Conservation (phyloP, 1,140 invertebrate genomes). For the Meloidogyne floridensis region DNA sequence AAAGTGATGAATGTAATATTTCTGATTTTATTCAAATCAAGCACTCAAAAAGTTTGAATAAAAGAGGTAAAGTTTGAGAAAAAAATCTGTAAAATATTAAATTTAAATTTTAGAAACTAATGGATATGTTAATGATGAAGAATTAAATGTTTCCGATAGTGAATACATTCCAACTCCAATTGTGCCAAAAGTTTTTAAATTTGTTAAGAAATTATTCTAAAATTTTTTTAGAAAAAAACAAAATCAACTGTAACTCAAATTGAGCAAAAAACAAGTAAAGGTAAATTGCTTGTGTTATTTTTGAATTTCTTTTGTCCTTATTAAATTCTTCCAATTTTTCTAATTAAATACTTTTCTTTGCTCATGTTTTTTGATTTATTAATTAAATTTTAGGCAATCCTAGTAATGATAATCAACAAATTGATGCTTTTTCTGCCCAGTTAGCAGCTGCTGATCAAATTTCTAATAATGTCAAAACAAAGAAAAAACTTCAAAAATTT, state of each 20-base stretch:
- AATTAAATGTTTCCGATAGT: background rate
- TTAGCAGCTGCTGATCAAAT: conserved; percentile 17
- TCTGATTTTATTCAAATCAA: background rate
- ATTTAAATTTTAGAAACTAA: background rate
- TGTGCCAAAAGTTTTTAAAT: background rate
- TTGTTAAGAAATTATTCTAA: no score
- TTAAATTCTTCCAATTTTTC: no score
- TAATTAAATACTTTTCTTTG: background rate
- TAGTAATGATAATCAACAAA: conserved; percentile 1
- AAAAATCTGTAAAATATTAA: background rate
- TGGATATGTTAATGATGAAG: background rate
- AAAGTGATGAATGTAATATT: conserved; percentile 3
- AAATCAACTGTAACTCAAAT: background rate
- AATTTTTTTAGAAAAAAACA: background rate
- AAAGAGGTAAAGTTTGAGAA: background rate
- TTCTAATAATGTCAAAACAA: background rate
- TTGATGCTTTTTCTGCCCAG: conserved; percentile 23
- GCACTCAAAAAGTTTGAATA: conserved; percentile 5
- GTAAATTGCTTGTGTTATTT: background rate
- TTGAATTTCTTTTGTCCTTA: no score
- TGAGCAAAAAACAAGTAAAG: background rate
- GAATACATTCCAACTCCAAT: conserved; percentile 8
- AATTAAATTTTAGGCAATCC: background rate
- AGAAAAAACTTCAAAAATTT: conserved; percentile 11
- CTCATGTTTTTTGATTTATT: background rate